Evolutionary conservation across 1,140 invertebrate genomes (phyloP).

Genomic region (Apis dorsata): DNA sequence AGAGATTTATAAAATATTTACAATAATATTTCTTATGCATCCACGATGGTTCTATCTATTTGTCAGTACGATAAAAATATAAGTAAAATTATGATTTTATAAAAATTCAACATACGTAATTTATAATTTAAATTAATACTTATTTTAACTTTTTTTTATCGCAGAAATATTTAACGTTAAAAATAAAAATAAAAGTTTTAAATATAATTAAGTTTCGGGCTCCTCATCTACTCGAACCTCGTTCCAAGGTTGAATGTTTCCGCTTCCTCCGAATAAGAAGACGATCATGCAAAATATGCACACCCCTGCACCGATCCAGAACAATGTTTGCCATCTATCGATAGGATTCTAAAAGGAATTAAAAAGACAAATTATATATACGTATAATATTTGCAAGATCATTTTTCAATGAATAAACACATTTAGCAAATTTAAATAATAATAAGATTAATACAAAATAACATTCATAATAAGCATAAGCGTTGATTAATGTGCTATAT

Average conservation of each 20-base stretch:
- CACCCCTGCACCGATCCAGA: slow-evolving; percentile 81
- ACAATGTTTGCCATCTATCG: slow-evolving; percentile 82
- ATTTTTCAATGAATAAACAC: background rate
- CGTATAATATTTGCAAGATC: background rate
- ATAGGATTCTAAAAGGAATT: slow-evolving; percentile 79
- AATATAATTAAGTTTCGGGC: background rate
- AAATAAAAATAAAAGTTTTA: background rate
- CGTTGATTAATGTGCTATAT: too few relatives aligned
- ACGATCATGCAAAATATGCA: slow-evolving; percentile 80
- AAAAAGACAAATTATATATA: background rate
- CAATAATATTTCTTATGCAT: background rate
- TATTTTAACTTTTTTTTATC: too few relatives aligned
- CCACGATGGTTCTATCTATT: background rate
- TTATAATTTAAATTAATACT: background rate
- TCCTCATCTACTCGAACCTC: too few relatives aligned
- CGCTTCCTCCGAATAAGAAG: slow-evolving; percentile 79
- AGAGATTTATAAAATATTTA: slow-evolving; percentile 21
- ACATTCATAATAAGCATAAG: too few relatives aligned
- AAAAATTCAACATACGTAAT: background rate
- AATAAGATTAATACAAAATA: too few relatives aligned
- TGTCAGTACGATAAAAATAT: background rate
- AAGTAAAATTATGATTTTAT: background rate
- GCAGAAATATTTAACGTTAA: background rate
- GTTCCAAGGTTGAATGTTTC: slow-evolving; percentile 78
- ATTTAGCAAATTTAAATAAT: background rate